A percentile compares a stretch with the other conserved stretches of the same genome.
Evolutionary conservation across 2,888 invertebrate genomes (phyloP).

Genomic region (Hemicrepidius hirtus): DNA sequence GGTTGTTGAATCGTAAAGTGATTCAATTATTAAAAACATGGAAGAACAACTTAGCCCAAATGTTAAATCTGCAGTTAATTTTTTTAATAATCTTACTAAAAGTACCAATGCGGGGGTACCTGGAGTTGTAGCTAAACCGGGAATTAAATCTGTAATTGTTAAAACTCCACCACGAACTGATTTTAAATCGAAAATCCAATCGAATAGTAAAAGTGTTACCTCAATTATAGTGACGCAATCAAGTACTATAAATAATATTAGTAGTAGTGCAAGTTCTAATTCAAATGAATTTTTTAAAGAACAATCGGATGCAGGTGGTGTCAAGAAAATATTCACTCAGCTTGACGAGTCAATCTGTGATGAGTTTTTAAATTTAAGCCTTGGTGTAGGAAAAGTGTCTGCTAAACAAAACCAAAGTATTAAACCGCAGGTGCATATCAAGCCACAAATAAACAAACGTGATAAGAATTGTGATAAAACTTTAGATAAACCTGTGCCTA

Average conservation of each 20-base stretch:
- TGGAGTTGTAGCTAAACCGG: conserved; percentile 14
- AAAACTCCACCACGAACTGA: neutral
- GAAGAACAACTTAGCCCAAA: conserved; percentile 53
- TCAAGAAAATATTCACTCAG: no score
- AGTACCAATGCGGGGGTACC: no score
- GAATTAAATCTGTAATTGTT: conserved; percentile 19
- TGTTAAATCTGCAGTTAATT: conserved; percentile 54
- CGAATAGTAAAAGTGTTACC: neutral
- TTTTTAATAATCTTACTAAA: conserved; percentile 54
- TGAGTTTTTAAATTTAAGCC: no score
- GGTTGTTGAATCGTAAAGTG: neutral
- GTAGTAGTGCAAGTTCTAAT: no score
- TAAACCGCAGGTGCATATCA: neutral
- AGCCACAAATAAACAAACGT: conserved; percentile 1
- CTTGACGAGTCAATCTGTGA: no score
- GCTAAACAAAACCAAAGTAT: neutral
- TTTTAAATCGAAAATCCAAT: neutral
- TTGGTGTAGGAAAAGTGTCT: neutral
- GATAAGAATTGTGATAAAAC: conserved; percentile 22
- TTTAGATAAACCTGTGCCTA: conserved; percentile 1
- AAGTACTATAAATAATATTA: no score
- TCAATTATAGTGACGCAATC: neutral
- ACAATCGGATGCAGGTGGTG: no score
- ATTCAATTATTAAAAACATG: conserved; percentile 34
- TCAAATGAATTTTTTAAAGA: no score